These are phyloP conservation scores for Lucinisca nassula DNA, from an alignment of 2,888 invertebrate genomes.

Conservation along the genomic window DNA sequence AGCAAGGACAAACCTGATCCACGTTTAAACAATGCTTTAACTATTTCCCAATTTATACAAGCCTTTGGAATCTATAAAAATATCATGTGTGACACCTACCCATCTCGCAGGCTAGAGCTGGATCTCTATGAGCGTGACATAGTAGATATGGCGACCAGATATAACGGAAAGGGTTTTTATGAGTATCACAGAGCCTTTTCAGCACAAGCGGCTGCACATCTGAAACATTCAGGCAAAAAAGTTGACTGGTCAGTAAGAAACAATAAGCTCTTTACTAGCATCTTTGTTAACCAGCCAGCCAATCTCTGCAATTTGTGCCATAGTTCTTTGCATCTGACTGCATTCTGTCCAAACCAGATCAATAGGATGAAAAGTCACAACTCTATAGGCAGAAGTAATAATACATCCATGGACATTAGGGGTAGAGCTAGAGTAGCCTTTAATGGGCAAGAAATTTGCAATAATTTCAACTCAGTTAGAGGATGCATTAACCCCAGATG, in stretches of 20 bases:
- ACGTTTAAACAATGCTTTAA: too few relatives aligned
- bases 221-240: not conserved
- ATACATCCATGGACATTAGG: not conserved
- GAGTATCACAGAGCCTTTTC: too few relatives aligned
- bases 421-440: not conserved
- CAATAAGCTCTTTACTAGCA: too few relatives aligned
- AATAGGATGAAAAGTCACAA: not conserved
- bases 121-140: too few relatives aligned
- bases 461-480: conserved; percentile 10
- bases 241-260: too few relatives aligned
- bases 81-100: conserved; percentile 19
- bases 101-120: too few relatives aligned
- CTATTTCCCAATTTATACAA: too few relatives aligned
- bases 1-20: too few relatives aligned
- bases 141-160: conserved; percentile 9
- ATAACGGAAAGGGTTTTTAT: not conserved
- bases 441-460: conserved; percentile 15
- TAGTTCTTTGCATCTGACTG: not conserved
- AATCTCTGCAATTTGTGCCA: not conserved
- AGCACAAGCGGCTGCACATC: too few relatives aligned
- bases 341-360: not conserved
- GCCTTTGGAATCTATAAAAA: conserved; percentile 31
- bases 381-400: not conserved
- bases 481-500: conserved; percentile 5
- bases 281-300: too few relatives aligned